Conservation (phyloP, 2,888 invertebrate species). For the Agrotis exclamationis region DNA sequence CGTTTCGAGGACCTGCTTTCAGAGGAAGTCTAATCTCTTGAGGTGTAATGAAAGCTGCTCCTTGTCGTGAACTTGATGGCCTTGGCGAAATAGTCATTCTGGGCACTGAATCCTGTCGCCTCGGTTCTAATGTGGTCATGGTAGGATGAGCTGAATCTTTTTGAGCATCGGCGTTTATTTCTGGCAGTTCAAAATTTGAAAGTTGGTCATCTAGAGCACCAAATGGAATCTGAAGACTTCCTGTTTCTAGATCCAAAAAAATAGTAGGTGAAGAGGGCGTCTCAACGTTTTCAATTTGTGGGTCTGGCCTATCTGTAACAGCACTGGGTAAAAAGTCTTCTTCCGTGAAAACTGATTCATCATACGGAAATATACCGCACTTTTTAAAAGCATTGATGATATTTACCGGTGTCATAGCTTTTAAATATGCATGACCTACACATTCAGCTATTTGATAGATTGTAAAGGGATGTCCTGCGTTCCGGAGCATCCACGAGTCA, state of each 20-base stretch:
- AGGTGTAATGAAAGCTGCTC: background rate
- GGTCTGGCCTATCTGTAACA: background rate
- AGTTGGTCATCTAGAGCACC: conserved; percentile 1
- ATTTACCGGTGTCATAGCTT: background rate
- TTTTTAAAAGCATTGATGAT: background rate
- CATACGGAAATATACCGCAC: background rate
- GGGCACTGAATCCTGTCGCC: conserved; percentile 1
- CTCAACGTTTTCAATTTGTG: background rate
- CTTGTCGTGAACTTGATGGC: background rate
- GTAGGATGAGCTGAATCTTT: background rate
- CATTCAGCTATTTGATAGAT: background rate
- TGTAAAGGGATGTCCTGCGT: background rate
- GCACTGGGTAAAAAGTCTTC: background rate
- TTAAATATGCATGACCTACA: background rate
- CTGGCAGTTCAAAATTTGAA: too few relatives aligned
- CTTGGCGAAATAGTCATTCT: background rate
- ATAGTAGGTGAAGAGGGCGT: background rate
- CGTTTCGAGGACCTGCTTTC: background rate
- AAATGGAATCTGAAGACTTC: conserved; percentile 3
- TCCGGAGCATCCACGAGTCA: background rate
- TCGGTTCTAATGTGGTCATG: conserved; percentile 1
- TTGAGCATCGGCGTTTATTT: too few relatives aligned
- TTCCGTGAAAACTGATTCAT: background rate
- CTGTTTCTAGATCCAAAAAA: conserved; percentile 3
- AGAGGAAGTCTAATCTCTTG: background rate